These are phyloP conservation scores for Mugil cephalus DNA, from an alignment of 2,113 vertebrate species.

Conservation along the genomic window DNA sequence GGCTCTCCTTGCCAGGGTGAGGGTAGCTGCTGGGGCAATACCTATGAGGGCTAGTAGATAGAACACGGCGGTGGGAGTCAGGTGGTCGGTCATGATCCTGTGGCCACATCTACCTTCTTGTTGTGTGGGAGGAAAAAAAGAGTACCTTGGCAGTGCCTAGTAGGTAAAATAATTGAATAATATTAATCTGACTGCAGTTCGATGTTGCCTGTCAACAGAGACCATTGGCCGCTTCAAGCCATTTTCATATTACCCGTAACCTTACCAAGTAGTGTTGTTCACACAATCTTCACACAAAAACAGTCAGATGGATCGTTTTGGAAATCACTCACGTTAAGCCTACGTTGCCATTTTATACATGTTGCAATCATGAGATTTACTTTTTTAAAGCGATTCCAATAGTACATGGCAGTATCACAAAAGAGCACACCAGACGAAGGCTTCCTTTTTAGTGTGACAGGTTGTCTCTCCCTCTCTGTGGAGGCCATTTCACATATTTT, in stretches of 20 bases:
- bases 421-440: constrained; percentile 20
- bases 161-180: no score
- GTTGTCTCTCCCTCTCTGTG: constrained; percentile 11
- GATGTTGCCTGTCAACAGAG: not conserved
- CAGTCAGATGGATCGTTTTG: not conserved
- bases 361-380: not conserved
- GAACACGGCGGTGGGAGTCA: no score
- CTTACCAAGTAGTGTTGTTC: not conserved
- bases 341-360: constrained; percentile 1
- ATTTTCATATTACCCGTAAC: no score
- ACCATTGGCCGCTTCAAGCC: not conserved
- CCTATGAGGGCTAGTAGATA: no score
- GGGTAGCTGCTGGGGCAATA: no score
- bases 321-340: not conserved
- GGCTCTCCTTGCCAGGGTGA: no score
- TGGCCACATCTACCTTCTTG: no score
- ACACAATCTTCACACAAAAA: not conserved
- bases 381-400: constrained; percentile 6
- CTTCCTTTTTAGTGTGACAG: constrained; percentile 10
- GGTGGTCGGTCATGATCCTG: no score
- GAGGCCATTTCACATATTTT: constrained; percentile 36
- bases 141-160: no score
- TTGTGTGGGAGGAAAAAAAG: no score
- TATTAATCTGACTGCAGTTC: no score
- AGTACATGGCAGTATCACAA: constrained; percentile 12